Conservation (phyloP, 2,797 vertebrate species). For the Microctenopoma stevenorrisi region DNA sequence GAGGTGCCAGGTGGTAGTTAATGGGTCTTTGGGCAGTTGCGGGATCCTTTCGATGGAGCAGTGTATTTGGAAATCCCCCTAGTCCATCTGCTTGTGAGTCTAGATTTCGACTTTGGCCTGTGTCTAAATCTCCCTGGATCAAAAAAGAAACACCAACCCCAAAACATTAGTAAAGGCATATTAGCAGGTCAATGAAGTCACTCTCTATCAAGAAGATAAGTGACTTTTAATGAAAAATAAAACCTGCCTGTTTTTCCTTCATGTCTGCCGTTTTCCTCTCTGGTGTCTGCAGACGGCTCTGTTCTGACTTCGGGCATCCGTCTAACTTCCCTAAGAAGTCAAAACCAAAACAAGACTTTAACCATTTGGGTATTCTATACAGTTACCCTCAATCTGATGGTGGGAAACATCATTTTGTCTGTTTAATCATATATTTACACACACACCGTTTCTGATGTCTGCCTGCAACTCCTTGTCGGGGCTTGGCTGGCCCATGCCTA, state of each 20-base stretch:
- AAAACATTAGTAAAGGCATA: not conserved
- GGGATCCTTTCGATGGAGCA: conserved; percentile 95
- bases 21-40: conserved; percentile 89
- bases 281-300: conserved; percentile 91
- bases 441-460: conserved; percentile 90
- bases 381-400: not conserved
- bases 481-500: conserved; percentile 88
- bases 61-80: conserved; percentile 85
- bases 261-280: conserved; percentile 91
- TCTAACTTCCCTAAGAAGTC: conserved; percentile 90
- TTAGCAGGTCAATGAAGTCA: not conserved
- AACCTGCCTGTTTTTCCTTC: conserved; percentile 90
- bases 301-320: conserved; percentile 89
- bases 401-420: not conserved
- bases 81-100: conserved; percentile 86
- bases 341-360: conserved; percentile 19
- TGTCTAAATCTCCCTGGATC: conserved; percentile 89
- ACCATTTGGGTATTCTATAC: not conserved
- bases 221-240: not conserved
- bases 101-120: conserved; percentile 89
- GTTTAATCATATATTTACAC: too few relatives aligned
- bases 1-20: conserved; percentile 91
- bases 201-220: not conserved
- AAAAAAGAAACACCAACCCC: conserved; percentile 17
- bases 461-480: conserved; percentile 93